Conservation (phyloP, 2,888 invertebrate species). For the Drosophila paramelanica region DNA sequence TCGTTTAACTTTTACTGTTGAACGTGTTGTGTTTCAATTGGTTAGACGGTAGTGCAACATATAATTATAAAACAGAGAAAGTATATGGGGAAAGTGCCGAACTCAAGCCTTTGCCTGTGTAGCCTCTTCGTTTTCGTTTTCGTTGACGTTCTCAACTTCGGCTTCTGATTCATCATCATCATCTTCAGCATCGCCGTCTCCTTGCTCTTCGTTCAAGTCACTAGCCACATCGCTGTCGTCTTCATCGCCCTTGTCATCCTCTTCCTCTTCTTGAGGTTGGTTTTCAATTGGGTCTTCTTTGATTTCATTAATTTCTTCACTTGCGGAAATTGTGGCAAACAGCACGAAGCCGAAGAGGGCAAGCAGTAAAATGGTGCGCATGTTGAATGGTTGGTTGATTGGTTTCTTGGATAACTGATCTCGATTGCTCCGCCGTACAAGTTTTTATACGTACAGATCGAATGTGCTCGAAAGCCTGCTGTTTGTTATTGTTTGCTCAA, state of each 20-base stretch:
- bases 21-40: background rate
- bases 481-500: conserved; percentile 47
- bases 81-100: background rate
- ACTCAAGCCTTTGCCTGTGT: background rate
- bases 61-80: background rate
- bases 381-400: conserved; percentile 47
- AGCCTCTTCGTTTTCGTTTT: background rate
- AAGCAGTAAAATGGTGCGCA: conserved; percentile 59
- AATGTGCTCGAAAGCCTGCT: background rate
- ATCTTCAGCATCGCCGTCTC: no score
- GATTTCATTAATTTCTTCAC: background rate
- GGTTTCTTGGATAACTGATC: conserved; percentile 54
- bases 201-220: no score
- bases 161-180: no score
- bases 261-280: background rate
- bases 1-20: conserved; percentile 19
- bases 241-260: background rate
- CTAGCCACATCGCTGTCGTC: background rate
- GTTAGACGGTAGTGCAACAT: background rate
- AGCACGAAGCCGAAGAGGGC: conserved; percentile 66
- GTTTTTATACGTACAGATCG: conserved; percentile 50
- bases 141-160: background rate
- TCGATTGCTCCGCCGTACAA: conserved; percentile 1
- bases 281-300: no score
- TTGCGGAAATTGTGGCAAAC: conserved; percentile 39